Percentiles rank a stretch among this genome's conserved stretches.
phyloP scores from a whole-genome alignment of 2,797 vertebrate genomes.

The Dermochelys coriacea region DNA sequence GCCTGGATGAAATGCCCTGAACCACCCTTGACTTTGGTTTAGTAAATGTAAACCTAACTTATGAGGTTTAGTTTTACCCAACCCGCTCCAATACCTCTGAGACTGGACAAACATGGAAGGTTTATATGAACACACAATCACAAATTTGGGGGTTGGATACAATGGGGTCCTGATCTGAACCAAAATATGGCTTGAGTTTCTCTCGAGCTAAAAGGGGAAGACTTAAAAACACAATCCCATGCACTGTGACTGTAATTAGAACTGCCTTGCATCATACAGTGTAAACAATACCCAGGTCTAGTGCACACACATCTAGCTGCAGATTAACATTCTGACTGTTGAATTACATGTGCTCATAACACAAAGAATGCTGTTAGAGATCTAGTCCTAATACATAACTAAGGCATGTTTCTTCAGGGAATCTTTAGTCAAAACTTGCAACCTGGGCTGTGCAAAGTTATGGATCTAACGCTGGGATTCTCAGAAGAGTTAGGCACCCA shows the following conservation, averaged over 20 bases:
- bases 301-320: not conserved
- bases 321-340: not conserved
- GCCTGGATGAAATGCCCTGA: not conserved
- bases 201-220: not conserved
- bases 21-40: not conserved
- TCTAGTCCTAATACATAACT: no score
- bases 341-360: not conserved
- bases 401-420: accelerated
- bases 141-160: not conserved
- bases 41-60: not conserved
- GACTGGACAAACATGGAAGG: not conserved
- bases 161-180: not conserved
- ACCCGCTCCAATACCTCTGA: not conserved
- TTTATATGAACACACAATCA: not conserved
- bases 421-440: not conserved
- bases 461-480: not conserved
- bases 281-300: not conserved
- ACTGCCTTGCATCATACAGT: not conserved
- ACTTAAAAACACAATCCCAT: not conserved
- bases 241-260: not conserved
- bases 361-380: no score
- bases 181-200: not conserved
- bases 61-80: not conserved
- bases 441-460: not conserved
- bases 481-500: not conserved